Conservation (phyloP, 2,888 invertebrate genomes). For the Protophormia terraenovae region DNA sequence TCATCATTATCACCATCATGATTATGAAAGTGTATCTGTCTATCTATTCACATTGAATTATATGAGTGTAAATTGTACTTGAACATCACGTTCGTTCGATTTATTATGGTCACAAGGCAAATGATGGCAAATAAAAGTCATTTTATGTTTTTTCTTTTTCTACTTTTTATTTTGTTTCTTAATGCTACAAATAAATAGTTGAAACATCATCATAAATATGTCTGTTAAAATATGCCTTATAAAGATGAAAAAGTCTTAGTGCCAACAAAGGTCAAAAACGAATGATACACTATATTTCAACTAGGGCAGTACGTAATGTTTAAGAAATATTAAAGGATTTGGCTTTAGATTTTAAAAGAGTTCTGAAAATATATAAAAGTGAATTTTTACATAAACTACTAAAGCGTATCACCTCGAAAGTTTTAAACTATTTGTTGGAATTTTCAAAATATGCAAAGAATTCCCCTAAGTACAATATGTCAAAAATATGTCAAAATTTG, state of each 20-base stretch:
- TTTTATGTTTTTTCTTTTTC: conserved; percentile 59
- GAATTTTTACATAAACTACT: too few species aligned
- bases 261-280: conserved; percentile 26
- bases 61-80: conserved; percentile 5
- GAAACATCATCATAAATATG: conserved; percentile 59
- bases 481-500: too few species aligned
- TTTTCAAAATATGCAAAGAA: too few species aligned
- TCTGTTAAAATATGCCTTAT: conserved; percentile 3
- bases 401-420: too few species aligned
- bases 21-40: not conserved
- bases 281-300: not conserved
- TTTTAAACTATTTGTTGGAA: too few species aligned
- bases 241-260: not conserved
- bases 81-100: conserved; percentile 62
- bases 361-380: too few species aligned
- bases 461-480: too few species aligned
- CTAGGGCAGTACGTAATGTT: too few species aligned
- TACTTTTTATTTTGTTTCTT: conserved; percentile 28
- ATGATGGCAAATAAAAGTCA: conserved; percentile 67
- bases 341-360: too few species aligned
- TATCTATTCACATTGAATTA: not conserved
- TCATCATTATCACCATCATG: not conserved
- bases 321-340: too few species aligned
- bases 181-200: conserved; percentile 44
- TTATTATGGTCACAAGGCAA: conserved; percentile 67